Percentiles rank a stretch among this genome's conserved stretches.
Conservation (phyloP, 2,888 invertebrate genomes). For the Drosophila aldrichi region DNA sequence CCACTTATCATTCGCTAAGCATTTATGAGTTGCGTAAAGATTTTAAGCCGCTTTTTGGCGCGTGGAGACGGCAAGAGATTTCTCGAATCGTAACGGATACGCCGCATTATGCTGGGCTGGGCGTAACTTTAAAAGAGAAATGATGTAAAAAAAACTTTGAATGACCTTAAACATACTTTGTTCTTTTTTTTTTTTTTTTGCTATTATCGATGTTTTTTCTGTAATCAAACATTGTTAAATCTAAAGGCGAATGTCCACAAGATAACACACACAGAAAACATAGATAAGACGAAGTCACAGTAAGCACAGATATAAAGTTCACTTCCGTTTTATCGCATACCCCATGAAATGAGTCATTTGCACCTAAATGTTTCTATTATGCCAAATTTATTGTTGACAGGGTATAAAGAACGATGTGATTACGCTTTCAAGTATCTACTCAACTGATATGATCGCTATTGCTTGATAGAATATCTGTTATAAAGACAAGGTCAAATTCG, state of each 20-base stretch:
- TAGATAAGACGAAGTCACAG: constrained; percentile 1
- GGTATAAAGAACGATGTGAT: constrained; percentile 13
- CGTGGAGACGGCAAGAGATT: constrained; percentile 18
- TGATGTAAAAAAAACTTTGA: not conserved
- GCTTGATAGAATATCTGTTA: constrained; percentile 26
- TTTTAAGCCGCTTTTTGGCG: constrained; percentile 71
- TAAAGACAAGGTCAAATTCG: constrained; percentile 17
- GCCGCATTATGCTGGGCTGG: constrained; percentile 49
- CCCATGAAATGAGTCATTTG: constrained; percentile 53
- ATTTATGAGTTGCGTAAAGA: constrained; percentile 66
- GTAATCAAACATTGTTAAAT: constrained; percentile 29
- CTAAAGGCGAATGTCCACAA: constrained; percentile 14
- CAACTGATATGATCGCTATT: constrained; percentile 35
- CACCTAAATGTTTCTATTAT: constrained; percentile 35
- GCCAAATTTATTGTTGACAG: constrained; percentile 13
- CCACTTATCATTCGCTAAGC: constrained; percentile 62
- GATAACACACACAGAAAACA: constrained; percentile 22
- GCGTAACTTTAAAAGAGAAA: not conserved
- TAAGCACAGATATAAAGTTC: constrained; percentile 16
- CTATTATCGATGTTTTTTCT: constrained; percentile 15
- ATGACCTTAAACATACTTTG: not conserved
- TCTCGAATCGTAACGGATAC: constrained; percentile 64
- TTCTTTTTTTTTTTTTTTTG: not conserved
- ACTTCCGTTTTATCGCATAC: constrained; percentile 16
- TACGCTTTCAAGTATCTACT: constrained; percentile 17